phyloP scores from a whole-genome alignment of 2,113 vertebrate species.

The Dicrurus megarhynchus region DNA sequence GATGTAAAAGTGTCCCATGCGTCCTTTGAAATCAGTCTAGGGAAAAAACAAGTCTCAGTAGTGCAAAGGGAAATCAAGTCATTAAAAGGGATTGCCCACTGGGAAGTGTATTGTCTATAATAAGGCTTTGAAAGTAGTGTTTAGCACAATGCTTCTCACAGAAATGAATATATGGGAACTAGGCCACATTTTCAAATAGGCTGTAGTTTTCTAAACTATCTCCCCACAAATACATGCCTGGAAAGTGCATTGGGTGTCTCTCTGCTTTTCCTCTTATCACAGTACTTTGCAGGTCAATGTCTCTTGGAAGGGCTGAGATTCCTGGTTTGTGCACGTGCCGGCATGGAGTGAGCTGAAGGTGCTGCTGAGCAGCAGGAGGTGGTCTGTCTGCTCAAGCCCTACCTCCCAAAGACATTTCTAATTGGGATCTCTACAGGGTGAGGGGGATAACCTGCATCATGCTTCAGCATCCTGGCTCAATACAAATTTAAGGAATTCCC shows the following conservation, averaged over 20 bases:
- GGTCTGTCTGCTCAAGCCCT: not conserved
- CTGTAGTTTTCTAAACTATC: not conserved
- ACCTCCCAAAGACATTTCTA: not conserved
- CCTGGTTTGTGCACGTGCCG: not conserved
- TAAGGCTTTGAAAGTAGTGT: not conserved
- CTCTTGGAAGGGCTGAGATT: not conserved
- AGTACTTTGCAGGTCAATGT: rapidly evolving
- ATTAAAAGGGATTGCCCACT: not conserved
- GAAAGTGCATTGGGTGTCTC: not conserved
- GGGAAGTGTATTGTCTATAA: not conserved
- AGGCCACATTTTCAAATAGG: not conserved
- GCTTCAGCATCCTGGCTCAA: not conserved
- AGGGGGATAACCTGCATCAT: not conserved
- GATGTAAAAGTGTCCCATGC: not conserved
- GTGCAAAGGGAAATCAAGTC: not conserved
- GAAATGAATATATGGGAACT: not conserved
- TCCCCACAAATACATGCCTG: not conserved
- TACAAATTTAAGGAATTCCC: not conserved
- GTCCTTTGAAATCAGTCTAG: not conserved
- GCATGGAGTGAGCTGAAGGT: not conserved
- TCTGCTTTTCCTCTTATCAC: not conserved
- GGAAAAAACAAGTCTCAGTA: not conserved
- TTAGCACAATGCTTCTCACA: not conserved
- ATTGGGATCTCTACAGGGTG: not conserved
- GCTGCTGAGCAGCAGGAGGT: not conserved